These are phyloP conservation scores for Meriones psammophilus DNA, from an alignment of 2,797 vertebrate genomes.

Conservation along the genomic window DNA sequence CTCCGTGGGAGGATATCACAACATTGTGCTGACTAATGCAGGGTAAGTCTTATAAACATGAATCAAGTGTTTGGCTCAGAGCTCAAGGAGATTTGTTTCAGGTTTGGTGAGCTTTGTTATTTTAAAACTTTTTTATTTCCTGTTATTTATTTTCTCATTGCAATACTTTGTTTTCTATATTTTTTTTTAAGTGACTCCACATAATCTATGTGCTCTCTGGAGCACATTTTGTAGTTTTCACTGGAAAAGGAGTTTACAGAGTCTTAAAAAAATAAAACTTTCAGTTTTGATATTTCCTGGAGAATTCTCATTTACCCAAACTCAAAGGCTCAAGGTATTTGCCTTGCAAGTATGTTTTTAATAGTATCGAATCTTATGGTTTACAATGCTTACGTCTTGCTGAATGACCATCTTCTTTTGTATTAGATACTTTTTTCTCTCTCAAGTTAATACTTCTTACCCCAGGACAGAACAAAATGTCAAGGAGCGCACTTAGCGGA, in stretches of 20 bases:
- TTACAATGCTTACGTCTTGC: neutral
- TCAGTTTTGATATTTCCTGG: neutral
- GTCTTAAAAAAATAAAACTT: neutral
- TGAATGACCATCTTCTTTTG: neutral
- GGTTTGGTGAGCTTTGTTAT: slow-evolving; percentile 4
- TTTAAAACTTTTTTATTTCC: slow-evolving; percentile 42
- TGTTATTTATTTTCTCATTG: slow-evolving; percentile 58
- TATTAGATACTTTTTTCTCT: neutral
- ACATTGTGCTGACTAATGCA: neutral
- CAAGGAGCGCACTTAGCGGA: neutral
- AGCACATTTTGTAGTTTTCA: slow-evolving; percentile 39
- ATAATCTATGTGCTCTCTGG: neutral
- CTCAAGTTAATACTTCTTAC: neutral
- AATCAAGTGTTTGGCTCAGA: neutral
- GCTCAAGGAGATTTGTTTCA: neutral
- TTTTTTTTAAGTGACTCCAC: neutral
- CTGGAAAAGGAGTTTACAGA: neutral
- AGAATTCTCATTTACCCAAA: neutral
- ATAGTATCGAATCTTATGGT: neutral
- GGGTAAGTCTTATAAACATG: neutral
- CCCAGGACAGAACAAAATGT: neutral
- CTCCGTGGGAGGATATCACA: neutral
- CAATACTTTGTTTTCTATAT: neutral
- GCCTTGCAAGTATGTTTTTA: slow-evolving; percentile 35
- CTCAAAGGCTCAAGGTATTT: neutral